A percentile compares a stretch with the other conserved stretches of the same genome.
These are phyloP conservation scores for Myopa tessellatipennis DNA, from an alignment of 2,888 invertebrate species.

Conservation along the genomic window DNA sequence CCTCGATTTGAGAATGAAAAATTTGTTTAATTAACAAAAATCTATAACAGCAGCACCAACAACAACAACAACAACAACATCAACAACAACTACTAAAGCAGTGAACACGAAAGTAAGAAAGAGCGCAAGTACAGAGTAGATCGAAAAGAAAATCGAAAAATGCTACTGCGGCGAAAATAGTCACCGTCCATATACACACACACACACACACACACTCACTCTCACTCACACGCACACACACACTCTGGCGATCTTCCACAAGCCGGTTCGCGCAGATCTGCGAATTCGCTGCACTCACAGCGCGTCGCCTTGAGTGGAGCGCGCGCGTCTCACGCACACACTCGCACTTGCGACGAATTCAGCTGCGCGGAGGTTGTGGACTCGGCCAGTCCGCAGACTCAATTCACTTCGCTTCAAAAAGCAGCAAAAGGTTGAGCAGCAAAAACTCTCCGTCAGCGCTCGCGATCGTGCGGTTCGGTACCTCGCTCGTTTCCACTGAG, in stretches of 20 bases:
- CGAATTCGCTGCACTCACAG: constrained; percentile 14
- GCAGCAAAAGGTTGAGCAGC: constrained; percentile 56
- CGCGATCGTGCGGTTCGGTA: constrained; percentile 43
- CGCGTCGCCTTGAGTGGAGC: not conserved
- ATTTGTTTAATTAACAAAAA: constrained; percentile 53
- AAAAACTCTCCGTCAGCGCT: constrained; percentile 44
- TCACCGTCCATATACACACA: constrained; percentile 11
- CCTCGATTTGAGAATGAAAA: constrained; percentile 57
- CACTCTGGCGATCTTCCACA: not conserved
- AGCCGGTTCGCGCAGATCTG: not conserved
- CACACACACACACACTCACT: not conserved
- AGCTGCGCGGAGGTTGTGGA: constrained; percentile 39
- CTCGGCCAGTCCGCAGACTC: constrained; percentile 43
- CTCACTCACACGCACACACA: not conserved
- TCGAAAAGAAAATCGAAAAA: constrained; percentile 18
- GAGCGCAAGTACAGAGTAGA: not conserved
- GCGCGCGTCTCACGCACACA: not conserved
- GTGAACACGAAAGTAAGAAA: constrained; percentile 9
- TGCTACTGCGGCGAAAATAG: constrained; percentile 26
- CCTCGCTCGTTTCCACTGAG: not conserved
- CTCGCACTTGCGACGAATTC: constrained; percentile 27
- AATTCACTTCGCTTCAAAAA: constrained; percentile 63
- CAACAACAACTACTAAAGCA: constrained; percentile 25
- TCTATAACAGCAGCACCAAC: constrained; percentile 41
- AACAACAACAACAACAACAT: constrained; percentile 35